Base-by-base conservation (phyloP, 2,797 vertebrate species). In the Chanos chanos region DNA sequence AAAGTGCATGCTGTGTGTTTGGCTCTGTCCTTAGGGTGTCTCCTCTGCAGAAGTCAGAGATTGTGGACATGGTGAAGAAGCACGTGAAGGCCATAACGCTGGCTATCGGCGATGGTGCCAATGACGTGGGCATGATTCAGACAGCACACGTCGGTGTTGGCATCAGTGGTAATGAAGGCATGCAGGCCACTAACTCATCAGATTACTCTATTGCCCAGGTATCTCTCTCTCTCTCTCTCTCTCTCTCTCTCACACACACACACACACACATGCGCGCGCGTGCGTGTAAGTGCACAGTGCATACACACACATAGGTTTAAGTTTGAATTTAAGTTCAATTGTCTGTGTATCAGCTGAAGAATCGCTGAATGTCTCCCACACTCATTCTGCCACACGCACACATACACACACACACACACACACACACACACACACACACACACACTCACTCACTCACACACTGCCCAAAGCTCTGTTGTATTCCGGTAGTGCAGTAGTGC, bases 101-200 rank as follows among this genome's bases (percentile, higher is more conserved):
- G 64, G 96, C 96, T 18, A 97, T 98, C 5, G 96, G 96, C n/a
- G 96, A 99, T 0, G 96, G 96, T 4, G 96, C 96, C 47, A 99
- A 99, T 0, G 96, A 99, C 0, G 96, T 99, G n/a, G 96, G 96
- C 55, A 99, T 99, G 96, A 99, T 99, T 80, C 95, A 99, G 87
- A 98, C 95, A 0, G 96, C 96, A 47, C 96, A 99, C 0, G 95
- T 99, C 2, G 96, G 96, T 8, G 94, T 99, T 37, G 96, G 96
- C 34, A 99, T 99, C 87, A 98, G 94, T 2, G 96, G 96, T 66
- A 97, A 98, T 1, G 96, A 99, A 83, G 96, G 96, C 85, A 95
- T 99, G 95, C 96, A 99, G 84, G 96, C 96, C 63, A 95, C 94
- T 70, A 99, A 99, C 87, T 97, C 94, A 54, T 99, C 96, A 0